Base-by-base conservation (phyloP, 2,113 vertebrate species). In the Emydocephalus ijimae region DNA sequence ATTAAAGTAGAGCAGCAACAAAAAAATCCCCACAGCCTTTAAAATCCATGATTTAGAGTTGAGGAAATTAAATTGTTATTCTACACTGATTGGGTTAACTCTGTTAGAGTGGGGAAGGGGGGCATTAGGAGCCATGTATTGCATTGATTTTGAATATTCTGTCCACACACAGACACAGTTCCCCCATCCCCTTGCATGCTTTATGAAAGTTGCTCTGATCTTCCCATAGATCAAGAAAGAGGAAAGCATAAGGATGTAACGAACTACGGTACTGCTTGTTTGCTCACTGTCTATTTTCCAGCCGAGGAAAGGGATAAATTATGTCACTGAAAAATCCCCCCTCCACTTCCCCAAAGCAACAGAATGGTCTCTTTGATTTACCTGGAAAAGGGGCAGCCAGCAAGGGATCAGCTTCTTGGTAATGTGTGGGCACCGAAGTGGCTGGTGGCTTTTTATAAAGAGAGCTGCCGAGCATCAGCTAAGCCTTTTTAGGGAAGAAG, bases 401-500 rank as follows among this genome's bases (percentile, higher is more conserved):
- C 2, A 15, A 45, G 6, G n/a, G 20, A 10, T 24, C 18, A 12
- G 24, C 21, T 64, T 43, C 48, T 48, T 48, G 14, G 89, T 8
- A 34, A 54, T 29, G n/a, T n/a, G 4, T 39, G 54, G 89, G 23
- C 8, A 64, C 81, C 48, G 29, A 90, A 20, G 39, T 45, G 89
- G 26, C 55, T 86, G 92, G 50, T 52, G 54, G 45, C 89, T 85
- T 93, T 93, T 87, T 93, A 93, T 93, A 90, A 93, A 39, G 55
- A 54, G 26, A 50, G 11, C 14, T 54, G 74, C 18, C 7, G 56
- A 54, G 45, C 74, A 48, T 43, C 45, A 52, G 29, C 88, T 3
- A 52, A 87, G 56, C 92, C 92, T 21, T 93, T 92, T 93, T 93
- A 93, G 89, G 92, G 89, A 90, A 93, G 81, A 85, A 89, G 69